Evolutionary conservation across 2,113 vertebrate species (phyloP).

Genomic region (Psilopogon haemacephalus): DNA sequence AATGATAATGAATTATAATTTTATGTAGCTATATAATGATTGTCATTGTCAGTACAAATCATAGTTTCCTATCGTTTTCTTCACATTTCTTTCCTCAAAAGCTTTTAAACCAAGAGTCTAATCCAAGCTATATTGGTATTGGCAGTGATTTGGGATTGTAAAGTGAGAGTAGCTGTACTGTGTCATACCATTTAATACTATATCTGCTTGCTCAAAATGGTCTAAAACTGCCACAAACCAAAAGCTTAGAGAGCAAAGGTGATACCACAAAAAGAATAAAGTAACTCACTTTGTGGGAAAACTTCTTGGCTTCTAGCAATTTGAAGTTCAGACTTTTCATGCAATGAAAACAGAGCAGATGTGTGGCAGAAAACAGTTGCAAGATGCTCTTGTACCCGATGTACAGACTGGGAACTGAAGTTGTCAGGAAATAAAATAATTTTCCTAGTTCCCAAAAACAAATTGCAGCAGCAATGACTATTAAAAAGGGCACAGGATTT

Average conservation of each 20-base stretch:
- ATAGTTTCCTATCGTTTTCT: neutral
- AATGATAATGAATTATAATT: slow-evolving; percentile 24
- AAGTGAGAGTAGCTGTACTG: neutral
- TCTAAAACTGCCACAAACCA: neutral
- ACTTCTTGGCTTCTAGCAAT: neutral
- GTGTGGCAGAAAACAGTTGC: neutral
- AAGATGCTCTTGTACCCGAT: neutral
- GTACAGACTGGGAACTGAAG: neutral
- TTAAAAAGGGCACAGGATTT: neutral
- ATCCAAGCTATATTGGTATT: neutral
- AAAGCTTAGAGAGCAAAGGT: neutral
- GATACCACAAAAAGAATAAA: neutral
- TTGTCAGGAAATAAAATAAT: neutral
- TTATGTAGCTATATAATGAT: neutral
- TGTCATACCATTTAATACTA: neutral
- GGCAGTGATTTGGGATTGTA: neutral
- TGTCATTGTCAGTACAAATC: neutral
- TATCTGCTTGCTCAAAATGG: neutral
- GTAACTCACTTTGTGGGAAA: fast-evolving
- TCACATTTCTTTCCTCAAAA: neutral
- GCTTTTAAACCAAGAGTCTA: neutral
- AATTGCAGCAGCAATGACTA: neutral
- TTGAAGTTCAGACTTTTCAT: neutral
- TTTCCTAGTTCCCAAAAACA: neutral
- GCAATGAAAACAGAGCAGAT: neutral